Evolutionary conservation across 2,113 vertebrate genomes (phyloP), one percentile per base, ranked within the genome.

Genomic region (Tyto alba): DNA sequence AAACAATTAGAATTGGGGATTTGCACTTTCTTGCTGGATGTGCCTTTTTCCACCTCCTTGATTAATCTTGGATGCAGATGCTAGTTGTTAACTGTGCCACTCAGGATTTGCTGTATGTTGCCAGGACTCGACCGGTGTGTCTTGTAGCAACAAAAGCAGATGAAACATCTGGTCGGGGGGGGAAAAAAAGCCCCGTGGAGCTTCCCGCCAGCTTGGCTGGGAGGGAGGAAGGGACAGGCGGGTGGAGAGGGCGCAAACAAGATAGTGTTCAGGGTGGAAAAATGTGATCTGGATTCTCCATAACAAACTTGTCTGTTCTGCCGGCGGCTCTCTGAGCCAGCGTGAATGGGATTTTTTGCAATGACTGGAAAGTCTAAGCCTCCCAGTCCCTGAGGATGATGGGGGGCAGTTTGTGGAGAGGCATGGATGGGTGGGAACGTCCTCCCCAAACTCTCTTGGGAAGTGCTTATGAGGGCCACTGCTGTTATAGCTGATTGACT

Each of bases 21-120:
- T 81, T 82, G 67, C 82, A n/a, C 53, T 92, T 90, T 83, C 76
- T 77, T 64, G 40, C 25, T 63, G 84, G 75, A 63, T 91, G 81
- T 75, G 48, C 45, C 48, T 89, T 92, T 94, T 52, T 64, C 88
- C 56, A 30, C 68, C 88, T 63, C 74, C 64, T 56, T 90, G 89
- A 75, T 93, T 68, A 88, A 91, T 83, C 56, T 82, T 78, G 90
- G 81, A 80, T 91, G 72, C 86, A 78, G 81, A 77, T 62, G 40
- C 56, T 47, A 19, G 13, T 29, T 0, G 0, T 88, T 74, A 56
- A 64, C 68, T 41, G 66, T 2, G 7, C 67, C 59, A 74, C 85
- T 96, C 77, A 18, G 68, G 76, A 19, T 82, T 60, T 74, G 64
- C 48, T 55, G 56, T 1, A 15, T 29, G 16, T 16, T 45, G 69